Base-by-base conservation (phyloP, 2,113 vertebrate species). In the Cinclus cinclus region DNA sequence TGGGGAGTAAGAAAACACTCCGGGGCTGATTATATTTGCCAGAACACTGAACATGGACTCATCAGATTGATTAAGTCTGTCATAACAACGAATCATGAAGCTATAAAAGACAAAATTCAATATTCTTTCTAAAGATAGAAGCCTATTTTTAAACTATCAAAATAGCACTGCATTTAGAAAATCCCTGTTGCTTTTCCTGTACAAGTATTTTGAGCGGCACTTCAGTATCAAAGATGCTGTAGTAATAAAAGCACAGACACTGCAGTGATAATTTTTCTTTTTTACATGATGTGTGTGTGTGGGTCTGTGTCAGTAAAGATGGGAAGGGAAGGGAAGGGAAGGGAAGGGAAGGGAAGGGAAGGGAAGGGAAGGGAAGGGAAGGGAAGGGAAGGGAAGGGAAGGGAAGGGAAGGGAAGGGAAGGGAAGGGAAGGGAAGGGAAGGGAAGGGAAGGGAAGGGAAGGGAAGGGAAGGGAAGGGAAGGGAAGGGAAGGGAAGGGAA, bases 21-120 rank as follows among this genome's bases (percentile, higher is more conserved):
- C 60, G 46, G 80, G 92, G 77, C 77, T 94, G 87, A 73, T 90
- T 73, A 59, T 79, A 81, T 83, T 95, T 96, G 83, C 90, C 89
- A 97, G 92, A 91, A 91, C 12, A n/a, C 68, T 94, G 95, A 95
- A 88, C 71, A 71, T 60, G 74, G 62, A 50, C 84, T 91, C 83
- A 83, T 91, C 83, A 78, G 78, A 86, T 94, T 94, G 81, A 96
- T 95, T 95, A 94, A 95, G 71, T 87, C 75, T 90, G 94, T 94
- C 94, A 90, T 76, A 91, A 90, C 67, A 93, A 71, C n/a, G 14
- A 90, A 95, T 91, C 63, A 81, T 62, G 6, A 92, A 76, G 52
- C 78, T 71, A 68, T 90, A 81, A 68, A 76, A 74, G 52, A 90
- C 67, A 92, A 95, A 89, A 91, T 86, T 78, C 83, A 92, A 92